A percentile compares a stretch with the other conserved stretches of the same genome.
Evolutionary conservation across 2,888 invertebrate species (phyloP).

Genomic region (Pterobdella sp.): DNA sequence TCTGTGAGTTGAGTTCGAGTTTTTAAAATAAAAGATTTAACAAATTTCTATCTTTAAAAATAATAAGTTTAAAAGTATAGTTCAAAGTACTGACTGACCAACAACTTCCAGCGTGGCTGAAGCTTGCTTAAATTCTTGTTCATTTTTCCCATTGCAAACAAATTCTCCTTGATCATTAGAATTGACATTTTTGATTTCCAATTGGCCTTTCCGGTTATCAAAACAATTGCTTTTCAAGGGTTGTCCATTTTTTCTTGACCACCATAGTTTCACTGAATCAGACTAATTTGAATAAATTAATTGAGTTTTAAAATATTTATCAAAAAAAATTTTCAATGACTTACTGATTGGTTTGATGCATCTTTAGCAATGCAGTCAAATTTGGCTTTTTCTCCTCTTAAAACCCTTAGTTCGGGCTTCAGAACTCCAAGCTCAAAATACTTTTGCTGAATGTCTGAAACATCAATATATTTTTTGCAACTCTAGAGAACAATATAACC

Average conservation of each 20-base stretch:
- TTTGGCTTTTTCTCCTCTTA: neutral
- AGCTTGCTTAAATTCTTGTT: slow-evolving; percentile 1
- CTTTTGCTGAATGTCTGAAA: neutral
- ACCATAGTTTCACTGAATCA: neutral
- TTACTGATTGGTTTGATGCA: neutral
- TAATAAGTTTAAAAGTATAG: no score
- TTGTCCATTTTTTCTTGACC: neutral
- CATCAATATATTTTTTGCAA: no score
- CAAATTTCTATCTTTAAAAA: no score
- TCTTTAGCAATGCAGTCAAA: neutral
- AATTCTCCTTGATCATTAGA: neutral
- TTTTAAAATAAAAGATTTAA: no score
- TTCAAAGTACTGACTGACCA: neutral
- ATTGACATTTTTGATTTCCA: neutral
- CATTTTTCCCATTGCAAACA: neutral
- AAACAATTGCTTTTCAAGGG: neutral
- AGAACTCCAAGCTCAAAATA: neutral
- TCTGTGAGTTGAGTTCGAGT: slow-evolving; percentile 4
- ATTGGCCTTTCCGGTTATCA: neutral
- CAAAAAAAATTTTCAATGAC: neutral
- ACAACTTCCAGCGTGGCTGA: slow-evolving; percentile 3
- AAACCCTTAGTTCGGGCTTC: neutral
- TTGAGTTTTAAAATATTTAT: no score
- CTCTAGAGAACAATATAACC: no score
- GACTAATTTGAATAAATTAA: no score